These are phyloP conservation scores for Drymodes brunneopygia DNA, from an alignment of 2,113 vertebrate species.

Conservation along the genomic window DNA sequence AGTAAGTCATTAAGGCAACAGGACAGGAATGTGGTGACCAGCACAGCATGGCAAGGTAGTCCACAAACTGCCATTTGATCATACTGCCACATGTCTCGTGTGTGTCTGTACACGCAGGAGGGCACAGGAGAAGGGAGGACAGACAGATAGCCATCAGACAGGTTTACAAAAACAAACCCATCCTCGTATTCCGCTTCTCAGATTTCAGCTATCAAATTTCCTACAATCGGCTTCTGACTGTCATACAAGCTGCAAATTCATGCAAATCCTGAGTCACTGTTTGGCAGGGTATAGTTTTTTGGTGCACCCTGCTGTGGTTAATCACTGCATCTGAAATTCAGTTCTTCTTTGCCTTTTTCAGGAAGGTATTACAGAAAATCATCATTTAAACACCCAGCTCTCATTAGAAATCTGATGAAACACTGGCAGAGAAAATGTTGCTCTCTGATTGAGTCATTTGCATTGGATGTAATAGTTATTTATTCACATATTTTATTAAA, in stretches of 20 bases:
- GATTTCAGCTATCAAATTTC: not conserved
- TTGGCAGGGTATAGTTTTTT: not conserved
- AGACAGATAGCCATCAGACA: not conserved
- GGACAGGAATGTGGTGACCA: not conserved
- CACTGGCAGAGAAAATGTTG: not conserved
- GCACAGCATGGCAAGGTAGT: not conserved
- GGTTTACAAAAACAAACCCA: not conserved
- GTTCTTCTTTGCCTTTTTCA: not conserved
- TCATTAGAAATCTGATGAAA: slow-evolving; percentile 7
- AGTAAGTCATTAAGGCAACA: not conserved
- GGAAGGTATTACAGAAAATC: not conserved
- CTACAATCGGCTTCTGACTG: not conserved
- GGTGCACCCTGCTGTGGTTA: not conserved
- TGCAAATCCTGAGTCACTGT: not conserved
- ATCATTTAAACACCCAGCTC: not conserved
- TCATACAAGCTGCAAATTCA: not conserved
- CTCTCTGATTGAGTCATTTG: slow-evolving; percentile 20
- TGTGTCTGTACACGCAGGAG: not conserved
- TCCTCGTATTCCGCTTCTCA: not conserved
- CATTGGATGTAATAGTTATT: not conserved
- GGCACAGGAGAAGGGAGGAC: not conserved
- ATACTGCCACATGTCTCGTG: not conserved
- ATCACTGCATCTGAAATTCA: not conserved
- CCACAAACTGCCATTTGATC: not conserved
- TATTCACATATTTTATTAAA: not conserved